Base-by-base conservation (phyloP, 2,888 invertebrate genomes). In the Euclidia mi region DNA sequence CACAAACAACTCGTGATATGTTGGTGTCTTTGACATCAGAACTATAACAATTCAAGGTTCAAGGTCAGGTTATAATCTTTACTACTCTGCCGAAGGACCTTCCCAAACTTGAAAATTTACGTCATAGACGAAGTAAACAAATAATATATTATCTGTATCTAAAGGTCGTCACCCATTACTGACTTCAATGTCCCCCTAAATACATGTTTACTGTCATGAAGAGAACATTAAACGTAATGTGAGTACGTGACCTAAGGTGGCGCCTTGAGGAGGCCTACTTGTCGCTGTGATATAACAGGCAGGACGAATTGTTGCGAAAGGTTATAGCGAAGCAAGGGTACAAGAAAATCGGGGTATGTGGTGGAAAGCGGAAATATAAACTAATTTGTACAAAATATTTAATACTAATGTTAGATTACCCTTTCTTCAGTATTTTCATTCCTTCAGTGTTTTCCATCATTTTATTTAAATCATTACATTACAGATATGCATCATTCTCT, bases 161-260 rank as follows among this genome's bases (percentile, higher is more conserved):
- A 1, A 28, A 47, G 47, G 47, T 28, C 37, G 37, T 6, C 62
- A 37, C 37, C 58, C 55, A 69, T 69, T 55, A 58, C 41, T n/a
- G n/a, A n/a, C 43, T 17, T 41, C 58, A 57, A 66, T 58, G 52
- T 63, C 50, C 4, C 41, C 66, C 59, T 51, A 63, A 69, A 66
- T 48, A 70, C 56, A 56, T 46, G 57, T 65, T 35, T 50, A 57
- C 46, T 1, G 17, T 17, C 46, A 68, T 56, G 66, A 56, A 51
- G 58, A 38, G 56, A 40, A 64, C 59, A 70, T 71, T 56, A 70
- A 67, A 43, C 43, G 37, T 70, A 57, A 71, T 55, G 52, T 35
- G 29, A 48, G 38, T 71, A 70, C 70, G 70, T 70, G 70, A 57
- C 56, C 28, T 40, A 64, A 71, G 71, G 67, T 67, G 71, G 67